These are phyloP conservation scores for Nephrotoma appendiculata DNA, from an alignment of 2,888 invertebrate genomes.

Conservation along the genomic window DNA sequence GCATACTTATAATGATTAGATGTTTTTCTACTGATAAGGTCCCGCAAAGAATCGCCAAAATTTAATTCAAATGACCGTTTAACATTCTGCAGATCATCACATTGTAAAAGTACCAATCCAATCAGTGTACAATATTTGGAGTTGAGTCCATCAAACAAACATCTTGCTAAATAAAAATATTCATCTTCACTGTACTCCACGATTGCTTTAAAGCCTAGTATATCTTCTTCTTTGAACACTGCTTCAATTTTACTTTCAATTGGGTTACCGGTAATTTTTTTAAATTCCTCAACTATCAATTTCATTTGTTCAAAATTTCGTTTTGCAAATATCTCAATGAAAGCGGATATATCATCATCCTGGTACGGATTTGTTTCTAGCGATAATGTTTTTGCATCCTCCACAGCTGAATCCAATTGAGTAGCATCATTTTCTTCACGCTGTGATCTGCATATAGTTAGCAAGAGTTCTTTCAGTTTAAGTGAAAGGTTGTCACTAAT, in stretches of 20 bases:
- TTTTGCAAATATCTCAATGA: not conserved
- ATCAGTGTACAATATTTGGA: not conserved
- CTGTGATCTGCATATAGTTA: not conserved
- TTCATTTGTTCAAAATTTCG: not conserved
- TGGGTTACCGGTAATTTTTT: not conserved
- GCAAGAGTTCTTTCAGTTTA: not conserved
- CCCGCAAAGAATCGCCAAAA: not conserved
- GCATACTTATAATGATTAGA: not conserved
- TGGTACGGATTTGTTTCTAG: not conserved
- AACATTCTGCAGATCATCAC: not conserved
- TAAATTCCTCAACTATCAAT: not conserved
- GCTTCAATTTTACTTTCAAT: not conserved
- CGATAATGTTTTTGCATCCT: not conserved
- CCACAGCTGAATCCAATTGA: not conserved
- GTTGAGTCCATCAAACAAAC: not conserved
- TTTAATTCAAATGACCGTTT: not conserved
- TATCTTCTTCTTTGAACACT: not conserved
- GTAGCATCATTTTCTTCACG: not conserved
- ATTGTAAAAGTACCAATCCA: not conserved
- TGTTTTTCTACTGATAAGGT: not conserved
- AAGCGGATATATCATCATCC: not conserved
- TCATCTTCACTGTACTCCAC: not conserved
- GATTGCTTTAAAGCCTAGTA: not conserved
- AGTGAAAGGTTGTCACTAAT: not conserved
- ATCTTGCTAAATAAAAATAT: not conserved